Evolutionary conservation across 2,888 invertebrate species (phyloP).

Genomic region (Drosophila incognita): DNA sequence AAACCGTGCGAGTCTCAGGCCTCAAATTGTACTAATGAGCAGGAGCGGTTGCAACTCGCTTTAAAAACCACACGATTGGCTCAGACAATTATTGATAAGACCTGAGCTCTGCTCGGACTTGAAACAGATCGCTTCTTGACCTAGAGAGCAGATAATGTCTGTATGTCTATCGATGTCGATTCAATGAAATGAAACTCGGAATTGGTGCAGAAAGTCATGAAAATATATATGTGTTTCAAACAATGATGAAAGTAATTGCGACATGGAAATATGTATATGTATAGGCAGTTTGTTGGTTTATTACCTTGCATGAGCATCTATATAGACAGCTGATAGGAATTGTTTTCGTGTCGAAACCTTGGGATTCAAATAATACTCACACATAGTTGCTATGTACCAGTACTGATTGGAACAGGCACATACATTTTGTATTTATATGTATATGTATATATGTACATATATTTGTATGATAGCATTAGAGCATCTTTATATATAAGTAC

Average conservation of each 20-base stretch:
- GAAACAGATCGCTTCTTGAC: constrained; percentile 76
- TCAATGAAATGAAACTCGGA: constrained; percentile 43
- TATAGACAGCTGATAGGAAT: constrained; percentile 43
- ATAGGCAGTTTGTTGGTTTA: constrained; percentile 10
- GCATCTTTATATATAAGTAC: background rate
- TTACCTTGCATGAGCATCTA: constrained; percentile 6
- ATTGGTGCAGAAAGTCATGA: constrained; percentile 75
- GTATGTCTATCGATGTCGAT: background rate
- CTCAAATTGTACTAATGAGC: constrained; percentile 76
- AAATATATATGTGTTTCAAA: constrained; percentile 18
- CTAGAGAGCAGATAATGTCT: constrained; percentile 68
- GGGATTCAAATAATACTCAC: constrained; percentile 21
- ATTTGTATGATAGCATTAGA: background rate
- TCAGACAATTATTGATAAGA: constrained; percentile 54
- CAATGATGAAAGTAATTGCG: constrained; percentile 72
- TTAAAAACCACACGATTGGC: constrained; percentile 51
- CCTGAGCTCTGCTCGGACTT: constrained; percentile 48
- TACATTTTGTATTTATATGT: constrained; percentile 2
- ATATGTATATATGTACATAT: background rate
- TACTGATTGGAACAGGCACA: constrained; percentile 7
- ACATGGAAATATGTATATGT: constrained; percentile 40
- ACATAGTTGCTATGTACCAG: constrained; percentile 59
- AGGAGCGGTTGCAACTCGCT: constrained; percentile 44
- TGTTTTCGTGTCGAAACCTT: constrained; percentile 61
- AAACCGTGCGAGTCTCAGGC: constrained; percentile 67